Percentiles rank a stretch among this genome's conserved stretches.
These are phyloP conservation scores for Rhysida immarginata DNA, from an alignment of 1,140 invertebrate species.

Conservation along the genomic window DNA sequence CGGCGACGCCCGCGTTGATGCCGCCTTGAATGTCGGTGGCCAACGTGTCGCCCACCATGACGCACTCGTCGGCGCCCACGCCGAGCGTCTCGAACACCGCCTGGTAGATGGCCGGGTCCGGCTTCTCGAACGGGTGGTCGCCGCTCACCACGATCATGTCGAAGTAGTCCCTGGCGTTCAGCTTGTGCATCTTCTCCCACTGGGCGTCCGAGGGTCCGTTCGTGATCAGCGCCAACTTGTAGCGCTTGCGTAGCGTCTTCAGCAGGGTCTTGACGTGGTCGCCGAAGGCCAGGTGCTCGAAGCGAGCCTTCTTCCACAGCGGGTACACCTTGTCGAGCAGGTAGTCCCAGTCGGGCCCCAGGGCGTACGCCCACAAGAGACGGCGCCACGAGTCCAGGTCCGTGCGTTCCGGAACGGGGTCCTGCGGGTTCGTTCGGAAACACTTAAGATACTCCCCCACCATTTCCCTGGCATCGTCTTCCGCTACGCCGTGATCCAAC, in stretches of 20 bases:
- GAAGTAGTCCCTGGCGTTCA: conserved; percentile 51
- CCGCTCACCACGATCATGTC: conserved; percentile 63
- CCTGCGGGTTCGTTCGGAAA: conserved; percentile 19
- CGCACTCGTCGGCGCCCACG: conserved; percentile 50
- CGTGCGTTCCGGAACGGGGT: conserved; percentile 21
- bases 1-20: conserved; percentile 50
- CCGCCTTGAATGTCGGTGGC: conserved; percentile 72
- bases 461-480: conserved; percentile 19
- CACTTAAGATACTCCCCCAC: conserved; percentile 34
- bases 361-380: conserved; percentile 52
- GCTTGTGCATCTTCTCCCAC: conserved; percentile 57
- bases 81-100: conserved; percentile 54
- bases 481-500: not conserved
- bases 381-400: conserved; percentile 55
- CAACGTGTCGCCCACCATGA: conserved; percentile 73
- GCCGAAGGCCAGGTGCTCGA: conserved; percentile 47
- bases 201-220: conserved; percentile 68
- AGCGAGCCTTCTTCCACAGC: conserved; percentile 57
- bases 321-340: conserved; percentile 52
- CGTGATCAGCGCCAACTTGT: conserved; percentile 57
- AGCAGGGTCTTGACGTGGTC: conserved; percentile 48
- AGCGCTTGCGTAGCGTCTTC: conserved; percentile 42
- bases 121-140: conserved; percentile 68
- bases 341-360: conserved; percentile 52
- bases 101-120: conserved; percentile 48